Evolutionary conservation across 2,113 vertebrate species (phyloP).

Genomic region (Datnioides undecimradiatus): DNA sequence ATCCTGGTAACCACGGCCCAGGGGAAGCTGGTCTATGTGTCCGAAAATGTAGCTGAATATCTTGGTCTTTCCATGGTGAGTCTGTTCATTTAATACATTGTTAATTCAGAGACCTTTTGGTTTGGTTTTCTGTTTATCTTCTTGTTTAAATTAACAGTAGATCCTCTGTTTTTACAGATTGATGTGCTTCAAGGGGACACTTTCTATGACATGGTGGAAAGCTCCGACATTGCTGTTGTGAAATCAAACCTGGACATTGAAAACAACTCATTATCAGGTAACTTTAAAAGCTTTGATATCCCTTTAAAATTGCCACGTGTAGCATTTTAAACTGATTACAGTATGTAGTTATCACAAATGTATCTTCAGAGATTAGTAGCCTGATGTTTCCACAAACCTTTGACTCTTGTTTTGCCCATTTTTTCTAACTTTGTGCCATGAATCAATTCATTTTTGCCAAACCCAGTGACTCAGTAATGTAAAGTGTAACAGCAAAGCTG

Average conservation of each 20-base stretch:
- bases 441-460: neutral
- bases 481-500: neutral
- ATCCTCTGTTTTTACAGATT: slow-evolving; percentile 61
- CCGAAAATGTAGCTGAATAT: slow-evolving; percentile 86
- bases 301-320: neutral
- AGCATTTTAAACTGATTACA: too few relatives aligned
- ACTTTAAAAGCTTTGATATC: neutral
- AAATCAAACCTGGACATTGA: slow-evolving; percentile 61
- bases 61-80: slow-evolving; percentile 89
- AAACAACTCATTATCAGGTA: slow-evolving; percentile 68
- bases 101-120: neutral
- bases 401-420: neutral
- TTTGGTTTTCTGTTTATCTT: neutral
- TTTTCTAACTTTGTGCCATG: neutral
- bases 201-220: slow-evolving; percentile 78
- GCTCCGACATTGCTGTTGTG: slow-evolving; percentile 59
- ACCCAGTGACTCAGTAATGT: neutral
- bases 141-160: slow-evolving; percentile 1
- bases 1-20: slow-evolving; percentile 80
- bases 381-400: neutral
- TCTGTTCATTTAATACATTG: neutral
- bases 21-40: slow-evolving; percentile 87
- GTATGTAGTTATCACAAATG: neutral
- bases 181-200: slow-evolving; percentile 83
- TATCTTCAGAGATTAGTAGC: neutral